A percentile compares a stretch with the other conserved stretches of the same genome.
Conservation (phyloP, 2,113 vertebrate species). For the Narcine bancroftii region DNA sequence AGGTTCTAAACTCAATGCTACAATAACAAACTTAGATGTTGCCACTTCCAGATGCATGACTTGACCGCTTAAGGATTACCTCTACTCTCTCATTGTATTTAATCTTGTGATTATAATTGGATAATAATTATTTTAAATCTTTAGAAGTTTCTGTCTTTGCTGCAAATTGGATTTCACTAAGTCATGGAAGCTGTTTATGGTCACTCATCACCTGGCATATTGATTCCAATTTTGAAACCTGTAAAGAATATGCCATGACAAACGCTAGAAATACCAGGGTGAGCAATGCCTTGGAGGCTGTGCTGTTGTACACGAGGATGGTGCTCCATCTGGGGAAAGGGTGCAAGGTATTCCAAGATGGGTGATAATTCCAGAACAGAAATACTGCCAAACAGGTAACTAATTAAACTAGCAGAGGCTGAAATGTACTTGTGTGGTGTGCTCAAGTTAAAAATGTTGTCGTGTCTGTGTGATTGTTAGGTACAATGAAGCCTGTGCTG, state of each 20-base stretch:
- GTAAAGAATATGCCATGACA: background rate
- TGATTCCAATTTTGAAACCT: background rate
- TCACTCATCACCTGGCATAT: background rate
- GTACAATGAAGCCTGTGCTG: background rate
- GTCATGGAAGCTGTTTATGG: too few relatives aligned
- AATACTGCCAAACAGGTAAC: too few relatives aligned
- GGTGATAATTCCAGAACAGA: too few relatives aligned
- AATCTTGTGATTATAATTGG: conserved; percentile 8
- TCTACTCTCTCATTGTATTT: background rate
- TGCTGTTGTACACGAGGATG: too few relatives aligned
- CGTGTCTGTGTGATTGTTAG: background rate
- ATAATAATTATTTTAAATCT: conserved; percentile 20
- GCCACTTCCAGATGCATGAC: background rate
- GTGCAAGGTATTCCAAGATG: too few relatives aligned
- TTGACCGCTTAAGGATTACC: background rate
- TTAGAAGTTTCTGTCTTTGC: background rate
- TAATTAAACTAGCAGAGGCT: too few relatives aligned
- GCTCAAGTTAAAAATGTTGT: too few relatives aligned
- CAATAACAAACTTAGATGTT: background rate
- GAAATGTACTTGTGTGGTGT: too few relatives aligned
- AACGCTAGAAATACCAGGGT: too few relatives aligned
- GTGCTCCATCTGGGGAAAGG: too few relatives aligned
- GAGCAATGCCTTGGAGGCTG: too few relatives aligned
- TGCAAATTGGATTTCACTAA: background rate
- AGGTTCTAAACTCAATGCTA: background rate